Percentiles rank a stretch among this genome's conserved stretches.
phyloP scores from a whole-genome alignment of 2,888 invertebrate species.

The Cinara cedri region DNA sequence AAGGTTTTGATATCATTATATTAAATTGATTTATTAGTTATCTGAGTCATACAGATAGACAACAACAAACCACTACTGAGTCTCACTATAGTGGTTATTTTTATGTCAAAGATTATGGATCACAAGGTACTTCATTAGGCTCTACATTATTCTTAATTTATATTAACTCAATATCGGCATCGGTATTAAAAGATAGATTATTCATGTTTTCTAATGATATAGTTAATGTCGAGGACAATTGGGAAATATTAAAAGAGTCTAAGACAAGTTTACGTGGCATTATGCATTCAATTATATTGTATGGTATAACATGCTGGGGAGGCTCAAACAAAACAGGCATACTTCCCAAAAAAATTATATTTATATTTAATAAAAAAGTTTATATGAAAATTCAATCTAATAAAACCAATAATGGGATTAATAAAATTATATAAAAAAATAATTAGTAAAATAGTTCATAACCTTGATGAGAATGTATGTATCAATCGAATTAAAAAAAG shows the following conservation, averaged over 20 bases:
- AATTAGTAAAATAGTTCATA: not conserved
- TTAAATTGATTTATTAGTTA: not conserved
- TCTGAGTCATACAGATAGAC: too few relatives aligned
- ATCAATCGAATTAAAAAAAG: too few relatives aligned
- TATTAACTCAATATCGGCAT: not conserved
- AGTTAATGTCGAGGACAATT: conserved; percentile 8
- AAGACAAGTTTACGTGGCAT: not conserved
- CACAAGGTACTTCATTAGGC: conserved; percentile 6
- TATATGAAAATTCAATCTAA: not conserved
- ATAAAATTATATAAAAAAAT: not conserved
- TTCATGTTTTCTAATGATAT: conserved; percentile 5
- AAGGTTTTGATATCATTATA: not conserved
- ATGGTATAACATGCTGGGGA: not conserved
- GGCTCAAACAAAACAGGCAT: not conserved
- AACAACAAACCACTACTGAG: too few relatives aligned
- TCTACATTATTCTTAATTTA: not conserved
- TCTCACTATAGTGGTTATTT: too few relatives aligned
- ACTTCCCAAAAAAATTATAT: not conserved
- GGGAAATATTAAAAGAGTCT: conserved; percentile 7
- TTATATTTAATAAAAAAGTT: not conserved
- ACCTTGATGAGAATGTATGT: too few relatives aligned
- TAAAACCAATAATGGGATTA: not conserved
- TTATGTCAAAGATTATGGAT: conserved; percentile 1
- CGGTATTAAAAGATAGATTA: not conserved
- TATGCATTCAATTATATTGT: not conserved